Percentiles rank a stretch among this genome's conserved stretches.
phyloP scores from a whole-genome alignment of 2,888 invertebrate genomes.

The Deilephila elpenor region DNA sequence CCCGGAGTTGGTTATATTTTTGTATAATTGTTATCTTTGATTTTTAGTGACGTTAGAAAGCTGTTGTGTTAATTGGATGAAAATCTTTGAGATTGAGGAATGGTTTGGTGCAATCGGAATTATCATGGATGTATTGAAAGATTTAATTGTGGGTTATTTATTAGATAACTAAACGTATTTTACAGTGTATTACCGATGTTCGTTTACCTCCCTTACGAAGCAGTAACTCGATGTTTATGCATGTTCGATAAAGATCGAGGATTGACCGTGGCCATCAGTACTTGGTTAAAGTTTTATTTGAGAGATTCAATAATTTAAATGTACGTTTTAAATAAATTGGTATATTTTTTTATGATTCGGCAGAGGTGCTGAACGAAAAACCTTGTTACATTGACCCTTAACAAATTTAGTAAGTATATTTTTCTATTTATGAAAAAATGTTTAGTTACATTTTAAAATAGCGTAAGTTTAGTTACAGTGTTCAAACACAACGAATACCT shows the following conservation, averaged over 20 bases:
- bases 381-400: constrained; percentile 30
- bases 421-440: constrained; percentile 37
- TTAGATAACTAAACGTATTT: constrained; percentile 43
- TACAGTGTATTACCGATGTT: constrained; percentile 36
- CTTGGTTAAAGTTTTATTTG: constrained; percentile 40
- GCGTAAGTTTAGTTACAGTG: constrained; percentile 57
- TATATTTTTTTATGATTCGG: constrained; percentile 50
- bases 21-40: not conserved
- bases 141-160: constrained; percentile 45
- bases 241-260: constrained; percentile 42
- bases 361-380: constrained; percentile 58
- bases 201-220: constrained; percentile 41
- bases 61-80: not conserved
- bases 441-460: constrained; percentile 42
- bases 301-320: constrained; percentile 43
- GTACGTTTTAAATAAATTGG: constrained; percentile 42
- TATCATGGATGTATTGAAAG: constrained; percentile 43
- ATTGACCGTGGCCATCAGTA: constrained; percentile 65
- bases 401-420: constrained; percentile 48
- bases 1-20: constrained; percentile 12
- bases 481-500: constrained; percentile 75
- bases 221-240: constrained; percentile 42
- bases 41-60: not conserved
- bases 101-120: constrained; percentile 58
- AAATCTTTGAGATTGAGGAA: constrained; percentile 25